Base-by-base conservation (phyloP, 53 echinoderm and acorn worm genomes). In the Crossaster papposus region DNA sequence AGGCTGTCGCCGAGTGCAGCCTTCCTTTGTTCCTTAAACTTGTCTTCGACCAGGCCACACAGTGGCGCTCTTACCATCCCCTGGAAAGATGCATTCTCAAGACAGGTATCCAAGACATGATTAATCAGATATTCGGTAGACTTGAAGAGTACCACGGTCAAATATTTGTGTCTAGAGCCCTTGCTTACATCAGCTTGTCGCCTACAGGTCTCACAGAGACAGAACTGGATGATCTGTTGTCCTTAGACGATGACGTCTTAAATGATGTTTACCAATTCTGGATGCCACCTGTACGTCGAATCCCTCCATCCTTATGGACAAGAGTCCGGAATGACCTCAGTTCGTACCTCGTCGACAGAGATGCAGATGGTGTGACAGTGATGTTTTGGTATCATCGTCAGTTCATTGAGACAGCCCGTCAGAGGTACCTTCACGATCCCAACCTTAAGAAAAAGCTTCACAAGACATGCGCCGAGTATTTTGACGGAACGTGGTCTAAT, bases 351-450 rank as follows among this genome's bases (percentile, higher is more conserved):
- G 87, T 88, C 1, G 91, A 91, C 29, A 65, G 91, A 81, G 88
- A 92, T 71, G 81, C 92, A n/a, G 92, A 88, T 23, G 92, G 88
- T 36, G 82, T 50, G 8, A 87, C 81, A 17, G 92, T 92, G 68
- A 81, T 88, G 18, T 88, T 73, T 38, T 92, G 92, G 92, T 92
- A 92, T 44, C 92, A 92, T 44, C 72, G 92, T 2, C 92, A 92
- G 80, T 92, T 92, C 77, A 88, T 92, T 29, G 92, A 92, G 75
- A 81, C 92, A 36, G 92, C 92, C 32, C 77, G 51, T 36, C 72
- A 92, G 58, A 64, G 92, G 13, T 92, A 92, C 53, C 92, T 92
- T 23, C 52, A 33, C 62, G 88, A 92, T 30, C n/a, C 24, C 32
- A 30, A 24, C 18, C 29, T 81, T 13, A 81, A 23, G 29, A 88